A percentile compares a stretch with the other conserved stretches of the same genome.
phyloP scores from a whole-genome alignment of 2,888 invertebrate genomes.

The Thyatira batis region DNA sequence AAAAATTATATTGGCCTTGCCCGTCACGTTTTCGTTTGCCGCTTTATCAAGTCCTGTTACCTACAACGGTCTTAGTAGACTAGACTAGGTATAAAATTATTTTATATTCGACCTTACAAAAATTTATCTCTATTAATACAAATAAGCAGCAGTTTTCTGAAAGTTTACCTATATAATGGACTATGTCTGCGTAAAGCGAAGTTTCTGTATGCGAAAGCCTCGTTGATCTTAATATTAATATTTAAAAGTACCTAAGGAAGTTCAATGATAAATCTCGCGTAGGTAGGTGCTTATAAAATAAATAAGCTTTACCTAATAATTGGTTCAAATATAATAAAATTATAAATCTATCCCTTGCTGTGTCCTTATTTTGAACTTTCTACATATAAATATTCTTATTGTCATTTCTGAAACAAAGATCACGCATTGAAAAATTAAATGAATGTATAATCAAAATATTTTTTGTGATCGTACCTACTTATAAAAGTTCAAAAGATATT shows the following conservation, averaged over 20 bases:
- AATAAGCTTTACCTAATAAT: too few relatives aligned
- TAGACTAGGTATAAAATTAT: conserved; percentile 15
- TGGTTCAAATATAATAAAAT: too few relatives aligned
- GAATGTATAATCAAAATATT: background rate
- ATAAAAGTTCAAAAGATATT: background rate
- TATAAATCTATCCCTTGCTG: background rate
- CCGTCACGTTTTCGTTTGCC: conserved; percentile 26
- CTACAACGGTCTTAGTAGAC: conserved; percentile 19
- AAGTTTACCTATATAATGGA: background rate
- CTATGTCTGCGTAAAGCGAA: too few relatives aligned
- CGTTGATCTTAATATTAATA: too few relatives aligned
- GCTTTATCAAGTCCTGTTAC: conserved; percentile 27
- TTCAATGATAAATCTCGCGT: too few relatives aligned
- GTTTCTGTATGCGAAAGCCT: too few relatives aligned
- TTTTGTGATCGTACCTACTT: background rate
- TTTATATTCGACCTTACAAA: conserved; percentile 16
- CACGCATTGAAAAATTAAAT: background rate
- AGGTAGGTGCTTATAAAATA: too few relatives aligned
- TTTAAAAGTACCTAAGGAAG: too few relatives aligned
- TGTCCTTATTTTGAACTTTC: background rate
- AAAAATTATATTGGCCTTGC: conserved; percentile 19
- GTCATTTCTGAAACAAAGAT: background rate
- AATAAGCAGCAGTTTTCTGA: conserved; percentile 14
- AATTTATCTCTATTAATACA: conserved; percentile 22
- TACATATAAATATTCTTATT: background rate